phyloP scores from a whole-genome alignment of 2,113 vertebrate genomes.

The Malurus melanocephalus region DNA sequence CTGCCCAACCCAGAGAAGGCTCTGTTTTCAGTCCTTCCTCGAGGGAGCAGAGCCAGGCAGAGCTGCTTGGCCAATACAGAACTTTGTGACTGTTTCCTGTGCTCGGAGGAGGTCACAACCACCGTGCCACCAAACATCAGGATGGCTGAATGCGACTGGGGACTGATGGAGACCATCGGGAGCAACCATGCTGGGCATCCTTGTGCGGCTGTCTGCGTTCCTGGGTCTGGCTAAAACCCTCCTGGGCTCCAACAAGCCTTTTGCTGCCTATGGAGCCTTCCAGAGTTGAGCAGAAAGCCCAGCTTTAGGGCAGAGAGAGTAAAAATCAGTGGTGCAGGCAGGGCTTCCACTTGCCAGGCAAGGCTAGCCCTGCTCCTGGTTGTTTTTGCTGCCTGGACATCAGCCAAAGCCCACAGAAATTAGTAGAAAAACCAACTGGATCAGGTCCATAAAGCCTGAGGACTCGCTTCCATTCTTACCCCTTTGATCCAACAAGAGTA shows the following conservation, averaged over 20 bases:
- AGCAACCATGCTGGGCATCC: not conserved
- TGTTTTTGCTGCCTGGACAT: conserved; percentile 33
- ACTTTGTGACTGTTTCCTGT: not conserved
- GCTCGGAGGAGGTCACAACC: not conserved
- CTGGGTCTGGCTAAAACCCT: not conserved
- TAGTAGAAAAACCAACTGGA: conserved; percentile 57
- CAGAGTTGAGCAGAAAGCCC: not conserved
- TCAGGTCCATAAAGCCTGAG: conserved; percentile 46
- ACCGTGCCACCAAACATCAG: fast-evolving
- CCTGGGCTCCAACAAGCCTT: not conserved
- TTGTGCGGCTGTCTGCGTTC: fast-evolving
- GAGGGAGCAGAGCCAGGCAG: not conserved
- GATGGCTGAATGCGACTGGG: fast-evolving
- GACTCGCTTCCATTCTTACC: conserved; percentile 33
- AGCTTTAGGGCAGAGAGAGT: not conserved
- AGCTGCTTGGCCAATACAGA: not conserved
- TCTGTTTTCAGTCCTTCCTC: not conserved
- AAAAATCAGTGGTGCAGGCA: not conserved
- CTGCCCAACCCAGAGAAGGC: not conserved
- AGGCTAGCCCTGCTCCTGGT: not conserved
- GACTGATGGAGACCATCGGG: not conserved
- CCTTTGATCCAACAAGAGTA: conserved; percentile 44
- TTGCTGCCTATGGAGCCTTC: not conserved
- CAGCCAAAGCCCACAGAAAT: conserved; percentile 59
- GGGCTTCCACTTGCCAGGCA: not conserved